Evolutionary conservation across 2,113 vertebrate genomes (phyloP).

Genomic region (Sinosuthora webbiana): DNA sequence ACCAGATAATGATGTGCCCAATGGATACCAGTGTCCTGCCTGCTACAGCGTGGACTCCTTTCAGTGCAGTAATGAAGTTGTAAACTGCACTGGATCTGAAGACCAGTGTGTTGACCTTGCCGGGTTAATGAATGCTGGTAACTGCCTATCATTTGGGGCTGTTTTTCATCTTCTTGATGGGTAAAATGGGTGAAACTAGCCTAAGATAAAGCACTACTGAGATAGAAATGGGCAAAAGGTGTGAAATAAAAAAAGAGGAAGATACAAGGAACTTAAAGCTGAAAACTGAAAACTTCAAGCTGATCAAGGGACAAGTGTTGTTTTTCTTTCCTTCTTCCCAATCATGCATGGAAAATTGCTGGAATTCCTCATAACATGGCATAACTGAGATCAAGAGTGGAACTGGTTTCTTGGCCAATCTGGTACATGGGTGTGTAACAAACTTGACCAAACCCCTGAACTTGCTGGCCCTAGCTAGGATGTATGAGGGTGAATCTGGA

Average conservation of each 20-base stretch:
- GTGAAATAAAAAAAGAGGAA: not conserved
- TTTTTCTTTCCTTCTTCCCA: not conserved
- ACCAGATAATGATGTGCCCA: not conserved
- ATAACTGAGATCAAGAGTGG: not conserved
- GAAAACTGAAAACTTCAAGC: not conserved
- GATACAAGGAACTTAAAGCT: not conserved
- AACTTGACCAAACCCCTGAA: not conserved
- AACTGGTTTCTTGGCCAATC: not conserved
- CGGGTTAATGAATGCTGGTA: conserved; percentile 43
- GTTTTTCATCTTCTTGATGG: not conserved
- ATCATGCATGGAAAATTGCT: not conserved
- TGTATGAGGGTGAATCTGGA: not conserved
- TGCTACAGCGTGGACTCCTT: conserved; percentile 40
- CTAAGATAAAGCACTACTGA: not conserved
- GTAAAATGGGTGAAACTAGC: not conserved
- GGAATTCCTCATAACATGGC: not conserved
- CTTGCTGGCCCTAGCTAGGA: not conserved
- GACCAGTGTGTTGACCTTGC: conserved; percentile 34
- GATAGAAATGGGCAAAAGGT: not conserved
- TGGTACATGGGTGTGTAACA: not conserved
- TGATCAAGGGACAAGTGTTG: accelerated
- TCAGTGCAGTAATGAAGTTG: not conserved
- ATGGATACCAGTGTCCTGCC: conserved; percentile 34
- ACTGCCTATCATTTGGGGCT: not conserved
- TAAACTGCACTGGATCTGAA: conserved; percentile 37